These are phyloP conservation scores for Gryon sp. DNA, from an alignment of 1,140 invertebrate genomes.

Conservation along the genomic window DNA sequence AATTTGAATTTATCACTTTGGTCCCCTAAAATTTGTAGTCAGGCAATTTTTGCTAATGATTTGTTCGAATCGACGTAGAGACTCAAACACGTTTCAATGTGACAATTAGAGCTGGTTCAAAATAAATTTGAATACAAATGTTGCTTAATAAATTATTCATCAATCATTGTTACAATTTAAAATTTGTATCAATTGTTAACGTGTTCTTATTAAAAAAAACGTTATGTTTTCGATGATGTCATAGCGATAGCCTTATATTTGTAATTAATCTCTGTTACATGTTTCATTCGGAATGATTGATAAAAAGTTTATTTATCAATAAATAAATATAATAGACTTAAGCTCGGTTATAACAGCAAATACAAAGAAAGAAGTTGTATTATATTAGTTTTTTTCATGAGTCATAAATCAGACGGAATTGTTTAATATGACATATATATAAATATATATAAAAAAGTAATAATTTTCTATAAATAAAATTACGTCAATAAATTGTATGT, in stretches of 20 bases:
- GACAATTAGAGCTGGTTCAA: constrained; percentile 49
- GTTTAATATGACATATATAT: constrained; percentile 12
- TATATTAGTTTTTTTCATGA: constrained; percentile 10
- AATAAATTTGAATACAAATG: constrained; percentile 51
- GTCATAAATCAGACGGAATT: constrained; percentile 28
- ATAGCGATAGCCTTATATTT: constrained; percentile 50
- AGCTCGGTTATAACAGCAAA: constrained; percentile 19
- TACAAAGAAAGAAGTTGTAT: not conserved
- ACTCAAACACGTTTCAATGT: constrained; percentile 28
- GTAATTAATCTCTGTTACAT: constrained; percentile 52
- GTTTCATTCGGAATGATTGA: constrained; percentile 15
- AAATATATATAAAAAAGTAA: constrained; percentile 29
- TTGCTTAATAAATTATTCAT: constrained; percentile 58
- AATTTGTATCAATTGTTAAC: constrained; percentile 56
- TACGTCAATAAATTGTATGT: constrained; percentile 45
- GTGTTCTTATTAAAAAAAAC: constrained; percentile 39
- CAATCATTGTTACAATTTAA: constrained; percentile 56
- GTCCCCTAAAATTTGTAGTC: constrained; percentile 54
- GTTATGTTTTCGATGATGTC: constrained; percentile 45
- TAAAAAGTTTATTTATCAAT: constrained; percentile 23
- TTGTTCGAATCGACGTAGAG: constrained; percentile 11
- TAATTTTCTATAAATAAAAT: constrained; percentile 48
- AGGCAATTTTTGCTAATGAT: constrained; percentile 26
- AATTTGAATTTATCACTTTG: no score
- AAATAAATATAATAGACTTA: constrained; percentile 30